Conservation (phyloP, 1,140 invertebrate genomes). For the Drosophila setifemur region DNA sequence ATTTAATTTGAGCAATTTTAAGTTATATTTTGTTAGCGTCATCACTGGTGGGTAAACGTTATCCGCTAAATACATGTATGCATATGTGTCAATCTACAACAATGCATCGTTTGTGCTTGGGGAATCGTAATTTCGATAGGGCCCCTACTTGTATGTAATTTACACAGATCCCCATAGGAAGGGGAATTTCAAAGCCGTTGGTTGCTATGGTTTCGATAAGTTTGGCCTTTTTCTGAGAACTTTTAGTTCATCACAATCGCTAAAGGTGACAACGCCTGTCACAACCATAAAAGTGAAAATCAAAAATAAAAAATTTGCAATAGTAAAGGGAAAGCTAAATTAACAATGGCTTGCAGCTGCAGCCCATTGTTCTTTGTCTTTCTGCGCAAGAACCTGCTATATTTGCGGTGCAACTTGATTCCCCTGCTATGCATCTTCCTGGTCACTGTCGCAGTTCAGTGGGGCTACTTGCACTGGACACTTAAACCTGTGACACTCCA, state of each 20-base stretch:
- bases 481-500: not conserved
- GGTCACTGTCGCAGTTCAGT: not conserved
- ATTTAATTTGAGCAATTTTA: no score
- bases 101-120: no score
- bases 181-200: not conserved
- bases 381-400: conserved; percentile 51
- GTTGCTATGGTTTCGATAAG: conserved; percentile 8
- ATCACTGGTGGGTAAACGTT: no score
- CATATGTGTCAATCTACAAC: no score
- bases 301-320: no score
- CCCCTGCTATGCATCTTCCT: conserved; percentile 11
- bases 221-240: not conserved
- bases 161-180: not conserved
- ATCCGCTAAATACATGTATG: no score
- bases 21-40: no score
- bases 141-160: no score
- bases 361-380: conserved; percentile 55
- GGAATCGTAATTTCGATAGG: not conserved
- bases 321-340: not conserved
- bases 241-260: conserved; percentile 1
- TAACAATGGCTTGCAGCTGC: conserved; percentile 39
- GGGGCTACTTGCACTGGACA: conserved; percentile 43
- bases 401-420: conserved; percentile 22
- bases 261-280: conserved; percentile 3
- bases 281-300: not conserved